These are phyloP conservation scores for Chironomus tentans DNA, from an alignment of 2,888 invertebrate genomes.

Conservation along the genomic window DNA sequence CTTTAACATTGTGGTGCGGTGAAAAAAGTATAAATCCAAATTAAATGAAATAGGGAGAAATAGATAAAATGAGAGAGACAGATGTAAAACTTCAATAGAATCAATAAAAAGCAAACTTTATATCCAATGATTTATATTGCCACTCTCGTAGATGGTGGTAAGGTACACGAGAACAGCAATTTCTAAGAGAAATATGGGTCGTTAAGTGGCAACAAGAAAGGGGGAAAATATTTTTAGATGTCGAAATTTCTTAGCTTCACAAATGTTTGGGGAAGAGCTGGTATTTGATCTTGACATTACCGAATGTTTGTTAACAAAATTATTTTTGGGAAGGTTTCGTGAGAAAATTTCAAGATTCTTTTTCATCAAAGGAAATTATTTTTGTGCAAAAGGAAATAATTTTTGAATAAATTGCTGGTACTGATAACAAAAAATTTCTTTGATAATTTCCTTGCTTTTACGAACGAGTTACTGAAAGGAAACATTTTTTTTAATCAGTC, in stretches of 20 bases:
- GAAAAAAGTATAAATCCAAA: neutral
- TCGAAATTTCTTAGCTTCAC: too few species aligned
- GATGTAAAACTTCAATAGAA: constrained; percentile 19
- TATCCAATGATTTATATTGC: constrained; percentile 11
- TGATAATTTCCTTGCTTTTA: too few species aligned
- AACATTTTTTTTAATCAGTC: too few species aligned
- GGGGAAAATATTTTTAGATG: neutral
- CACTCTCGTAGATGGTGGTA: neutral
- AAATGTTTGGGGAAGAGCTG: neutral
- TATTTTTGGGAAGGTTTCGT: neutral
- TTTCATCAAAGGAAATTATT: too few species aligned
- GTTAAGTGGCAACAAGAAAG: neutral
- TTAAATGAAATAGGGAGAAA: neutral
- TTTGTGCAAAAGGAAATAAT: too few species aligned
- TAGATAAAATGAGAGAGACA: neutral
- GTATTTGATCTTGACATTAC: neutral
- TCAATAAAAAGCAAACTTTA: neutral
- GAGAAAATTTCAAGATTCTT: too few species aligned
- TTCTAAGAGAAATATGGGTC: neutral
- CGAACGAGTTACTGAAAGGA: too few species aligned
- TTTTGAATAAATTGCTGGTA: too few species aligned
- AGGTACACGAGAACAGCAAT: neutral
- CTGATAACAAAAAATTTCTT: too few species aligned
- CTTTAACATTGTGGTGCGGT: neutral
- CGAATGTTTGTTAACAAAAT: neutral